Base-by-base conservation (phyloP, 2,888 invertebrate genomes). In the Apeira syringaria region DNA sequence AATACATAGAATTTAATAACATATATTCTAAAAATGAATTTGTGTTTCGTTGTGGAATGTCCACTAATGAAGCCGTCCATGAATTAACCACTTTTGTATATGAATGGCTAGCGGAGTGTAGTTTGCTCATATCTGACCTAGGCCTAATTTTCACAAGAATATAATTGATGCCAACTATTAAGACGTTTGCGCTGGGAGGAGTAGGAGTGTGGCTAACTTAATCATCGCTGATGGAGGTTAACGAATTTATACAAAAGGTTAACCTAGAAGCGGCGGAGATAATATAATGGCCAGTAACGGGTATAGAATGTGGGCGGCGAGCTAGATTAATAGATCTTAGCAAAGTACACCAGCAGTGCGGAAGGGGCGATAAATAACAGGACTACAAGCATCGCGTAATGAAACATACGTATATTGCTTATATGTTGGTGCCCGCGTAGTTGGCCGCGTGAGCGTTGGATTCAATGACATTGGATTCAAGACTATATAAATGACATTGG, bases 171-270 rank as follows among this genome's bases (percentile, higher is more conserved):
- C 7, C 20, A 20, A 20, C 20, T 7, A 20, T 7, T 9, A n/a
- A n/a, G 24, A 2, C 8, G 3, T 8, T 9, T 9, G 4, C 9
- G 1, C 7, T 24, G 8, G 9, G 9, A 24, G 20, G 3, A 20
- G 20, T 30, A 20, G 24, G 9, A 28, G 36, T 27, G 37, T 33
- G 9, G 10, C 32, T 6, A 32, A 43, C 28, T 42, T 25, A 43
- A 38, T 44, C 25, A 45, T 34, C 10, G 9, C 12, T 33, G 28
- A 44, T 34, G 20, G 26, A 38, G 38, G 30, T 34, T 35, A 39
- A 38, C 38, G 34, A 45, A 39, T 43, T 28, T 17, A 11, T 20
- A 43, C 43, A 37, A 43, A 37, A 43, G 37, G 37, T 33, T 43
- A 43, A 33, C 43, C 43, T 33, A 43, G 17, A 43, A 43, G 36